Evolutionary conservation across 92 coral and sea anemone genomes (phyloP), one percentile per base, ranked within the genome.

Genomic region (Muricea muricata): DNA sequence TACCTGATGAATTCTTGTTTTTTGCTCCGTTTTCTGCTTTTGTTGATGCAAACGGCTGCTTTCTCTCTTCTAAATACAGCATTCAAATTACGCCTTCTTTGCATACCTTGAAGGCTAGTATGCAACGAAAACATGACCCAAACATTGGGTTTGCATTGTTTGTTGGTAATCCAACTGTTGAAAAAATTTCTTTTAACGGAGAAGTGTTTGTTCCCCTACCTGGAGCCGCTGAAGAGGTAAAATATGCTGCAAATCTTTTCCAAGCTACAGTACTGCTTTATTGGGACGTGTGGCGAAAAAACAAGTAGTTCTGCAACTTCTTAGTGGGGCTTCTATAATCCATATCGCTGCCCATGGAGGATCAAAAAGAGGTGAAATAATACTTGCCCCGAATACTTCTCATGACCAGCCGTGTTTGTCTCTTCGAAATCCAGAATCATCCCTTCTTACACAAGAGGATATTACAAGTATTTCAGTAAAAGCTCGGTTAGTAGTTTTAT

Each of bases 301-400:
- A 15, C 26, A 17, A 11, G 79, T 30, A 4, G 24, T 30, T 2
- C 13, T 23, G 79, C 35, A 37, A 37, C 42, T 37, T 37, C 37
- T 23, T 31, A 37, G 18, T 17, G 58, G 57, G 23, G 40, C 79
- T 30, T 48, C 33, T 47, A 65, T 39, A 37, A 26, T 52, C 60
- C 60, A 52, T 52, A 52, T 52, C 26, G 92, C 92, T 30, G 92
- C 92, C 6, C 92, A 85, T 54, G 89, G 89, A 12, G 89, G 85
- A 56, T 21, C 56, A 48, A 37, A 77, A 2, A 73, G 87, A 26
- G 92, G 90, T 33, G 92, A 89, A 80, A 85, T 85, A 80, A 69
- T 83, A 29, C 89, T 89, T 13, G 65, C 89, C 20, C 90, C 92
- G 0, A 73, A 84, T 30, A 69, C 58, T 69, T 56, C 87, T 24